These are phyloP conservation scores for Clunio marinus DNA, from an alignment of 2,888 invertebrate genomes.

Conservation along the genomic window DNA sequence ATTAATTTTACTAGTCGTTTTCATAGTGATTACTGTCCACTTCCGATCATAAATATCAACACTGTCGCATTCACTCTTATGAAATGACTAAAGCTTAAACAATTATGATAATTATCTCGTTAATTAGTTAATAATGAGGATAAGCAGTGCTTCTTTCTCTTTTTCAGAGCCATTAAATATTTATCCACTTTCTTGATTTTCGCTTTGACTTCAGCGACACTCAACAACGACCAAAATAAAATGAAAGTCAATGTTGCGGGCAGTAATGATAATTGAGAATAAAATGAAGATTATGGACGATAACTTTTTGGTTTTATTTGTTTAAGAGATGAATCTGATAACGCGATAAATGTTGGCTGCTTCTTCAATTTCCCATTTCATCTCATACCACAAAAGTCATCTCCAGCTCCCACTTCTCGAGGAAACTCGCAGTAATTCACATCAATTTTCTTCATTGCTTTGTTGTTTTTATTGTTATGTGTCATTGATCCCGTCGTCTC, in stretches of 20 bases:
- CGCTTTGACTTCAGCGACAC: too few species aligned
- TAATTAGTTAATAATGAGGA: not conserved
- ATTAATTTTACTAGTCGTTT: too few species aligned
- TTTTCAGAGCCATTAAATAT: too few species aligned
- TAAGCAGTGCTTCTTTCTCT: too few species aligned
- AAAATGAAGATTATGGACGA: not conserved
- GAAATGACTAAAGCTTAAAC: not conserved
- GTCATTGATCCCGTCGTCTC: constrained; percentile 38
- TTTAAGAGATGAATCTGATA: not conserved
- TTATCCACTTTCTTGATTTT: too few species aligned
- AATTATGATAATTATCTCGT: constrained; percentile 29
- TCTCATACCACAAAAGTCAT: not conserved
- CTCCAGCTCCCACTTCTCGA: not conserved
- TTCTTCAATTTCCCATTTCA: not conserved
- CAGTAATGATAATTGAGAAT: too few species aligned
- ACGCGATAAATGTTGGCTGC: not conserved
- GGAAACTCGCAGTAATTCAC: constrained; percentile 23
- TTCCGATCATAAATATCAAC: too few species aligned
- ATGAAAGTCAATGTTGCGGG: too few species aligned
- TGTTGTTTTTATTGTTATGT: constrained; percentile 37
- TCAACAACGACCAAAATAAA: too few species aligned
- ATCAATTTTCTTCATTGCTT: constrained; percentile 31
- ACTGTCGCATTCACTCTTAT: not conserved
- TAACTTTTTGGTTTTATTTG: not conserved
- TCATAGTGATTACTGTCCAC: too few species aligned